Conservation (phyloP, 2,888 invertebrate genomes). For the Apotomis betuletana region DNA sequence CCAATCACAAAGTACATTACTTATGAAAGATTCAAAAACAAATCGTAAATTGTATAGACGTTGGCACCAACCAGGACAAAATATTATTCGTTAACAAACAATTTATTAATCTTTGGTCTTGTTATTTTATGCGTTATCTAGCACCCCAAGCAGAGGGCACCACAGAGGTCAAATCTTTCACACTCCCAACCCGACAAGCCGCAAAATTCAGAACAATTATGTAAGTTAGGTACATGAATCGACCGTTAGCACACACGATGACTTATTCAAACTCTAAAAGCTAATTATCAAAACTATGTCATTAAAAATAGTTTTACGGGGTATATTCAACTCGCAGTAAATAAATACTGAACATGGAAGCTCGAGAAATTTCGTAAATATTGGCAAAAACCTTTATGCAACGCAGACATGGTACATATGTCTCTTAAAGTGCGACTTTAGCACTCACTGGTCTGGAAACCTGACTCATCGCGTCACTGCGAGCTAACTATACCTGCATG, state of each 20-base stretch:
- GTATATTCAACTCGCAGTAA: conserved; percentile 6
- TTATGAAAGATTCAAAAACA: conserved; percentile 52
- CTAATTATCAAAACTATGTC: conserved; percentile 41
- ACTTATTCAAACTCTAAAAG: conserved; percentile 45
- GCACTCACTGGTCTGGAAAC: neutral
- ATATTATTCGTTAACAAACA: conserved; percentile 57
- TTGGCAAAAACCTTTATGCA: neutral
- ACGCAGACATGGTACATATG: neutral
- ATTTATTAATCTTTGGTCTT: conserved; percentile 76
- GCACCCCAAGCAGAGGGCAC: conserved; percentile 49
- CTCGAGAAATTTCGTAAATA: neutral
- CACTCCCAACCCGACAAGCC: conserved; percentile 5
- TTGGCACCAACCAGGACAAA: conserved; percentile 69
- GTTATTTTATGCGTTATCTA: conserved; percentile 63
- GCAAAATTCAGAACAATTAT: conserved; percentile 6
- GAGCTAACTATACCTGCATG: conserved; percentile 1
- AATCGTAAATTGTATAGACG: conserved; percentile 51
- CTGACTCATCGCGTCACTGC: neutral
- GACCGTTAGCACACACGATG: conserved; percentile 42
- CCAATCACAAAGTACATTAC: conserved; percentile 39
- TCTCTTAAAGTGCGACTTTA: neutral
- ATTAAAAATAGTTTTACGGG: conserved; percentile 5
- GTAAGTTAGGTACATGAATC: conserved; percentile 31
- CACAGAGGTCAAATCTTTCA: conserved; percentile 39
- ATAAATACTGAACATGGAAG: conserved; percentile 7